Base-by-base conservation (phyloP, 2,113 vertebrate genomes). In the Dryoscopus gambensis region DNA sequence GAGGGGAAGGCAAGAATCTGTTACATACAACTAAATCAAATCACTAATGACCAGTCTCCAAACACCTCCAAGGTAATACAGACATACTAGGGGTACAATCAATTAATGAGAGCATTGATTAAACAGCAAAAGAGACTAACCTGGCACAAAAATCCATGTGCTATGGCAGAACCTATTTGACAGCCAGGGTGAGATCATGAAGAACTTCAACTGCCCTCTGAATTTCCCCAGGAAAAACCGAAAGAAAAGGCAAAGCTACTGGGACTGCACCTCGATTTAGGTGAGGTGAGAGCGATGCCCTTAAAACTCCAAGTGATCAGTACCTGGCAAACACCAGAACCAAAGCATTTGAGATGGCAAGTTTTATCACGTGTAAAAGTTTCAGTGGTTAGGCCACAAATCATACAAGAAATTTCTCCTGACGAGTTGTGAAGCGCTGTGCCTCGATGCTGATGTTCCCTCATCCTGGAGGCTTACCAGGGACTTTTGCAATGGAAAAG, bases 341-440 rank as follows among this genome's bases (percentile, higher is more conserved):
- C 69, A 39, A 55, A 52, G 13, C 57, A 9, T 82, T 40, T 56
- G 10, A 18, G 49, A n/a, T 1, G 4, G 37, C 27, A 53, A 53
- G 13, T 42, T 63, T 37, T 10, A 49, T 8, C 62, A 18, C 40
- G 4, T 0, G 10, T 27, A 7, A 3, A 62, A 35, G 28, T 42
- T 83, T 31, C 73, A 50, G 59, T 31, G 60, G 55, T 23, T 10
- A 53, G 50, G 64, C 55, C 89, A 81, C 71, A 88, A 60, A 53
- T 46, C 15, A 12, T 0, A 21, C 8, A 10, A 46, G 46, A 57
- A 74, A 11, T 33, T 84, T 63, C 69, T 74, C 86, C 11, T 27
- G 63, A 33, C 0, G 3, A 60, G 60, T 0, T 0, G 1, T 0
- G 0, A 64, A 67, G 39, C 14, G 8, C 52, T 20, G 22, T 5